These are phyloP conservation scores for Leptogaster cylindrica DNA, from an alignment of 2,888 invertebrate species.

Conservation along the genomic window DNA sequence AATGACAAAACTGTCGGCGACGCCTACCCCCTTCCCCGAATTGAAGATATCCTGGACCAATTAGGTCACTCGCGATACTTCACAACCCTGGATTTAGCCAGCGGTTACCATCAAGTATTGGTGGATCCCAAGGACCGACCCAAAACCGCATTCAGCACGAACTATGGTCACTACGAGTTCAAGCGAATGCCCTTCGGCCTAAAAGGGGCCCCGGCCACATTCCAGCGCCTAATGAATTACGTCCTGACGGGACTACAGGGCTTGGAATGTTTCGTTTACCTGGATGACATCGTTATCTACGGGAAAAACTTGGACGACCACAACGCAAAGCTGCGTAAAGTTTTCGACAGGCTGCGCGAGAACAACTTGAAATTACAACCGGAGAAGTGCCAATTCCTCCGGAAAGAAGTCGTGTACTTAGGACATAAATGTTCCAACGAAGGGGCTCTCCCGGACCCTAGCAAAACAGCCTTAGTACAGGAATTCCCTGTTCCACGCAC, in stretches of 20 bases:
- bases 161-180: conserved; percentile 39
- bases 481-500: conserved; percentile 25
- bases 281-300: conserved; percentile 6
- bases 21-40: conserved; percentile 35
- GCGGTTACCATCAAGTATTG: conserved; percentile 45
- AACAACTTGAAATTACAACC: conserved; percentile 38
- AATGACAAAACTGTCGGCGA: conserved; percentile 13
- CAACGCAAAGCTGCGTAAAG: background rate
- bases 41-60: conserved; percentile 41
- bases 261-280: background rate
- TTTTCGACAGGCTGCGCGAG: conserved; percentile 11
- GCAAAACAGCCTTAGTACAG: conserved; percentile 48
- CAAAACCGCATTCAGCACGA: conserved; percentile 22
- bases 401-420: conserved; percentile 35
- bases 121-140: background rate
- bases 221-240: conserved; percentile 34
- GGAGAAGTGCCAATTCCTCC: conserved; percentile 36
- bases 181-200: conserved; percentile 41
- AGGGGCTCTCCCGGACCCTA: conserved; percentile 51
- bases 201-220: conserved; percentile 43
- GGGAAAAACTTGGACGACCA: background rate
- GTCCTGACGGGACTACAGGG: background rate
- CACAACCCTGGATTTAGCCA: conserved; percentile 42
- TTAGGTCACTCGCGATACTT: conserved; percentile 42
- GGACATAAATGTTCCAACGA: conserved; percentile 39